Base-by-base conservation (phyloP, 1,140 invertebrate species). In the Zaprionus davidi region DNA sequence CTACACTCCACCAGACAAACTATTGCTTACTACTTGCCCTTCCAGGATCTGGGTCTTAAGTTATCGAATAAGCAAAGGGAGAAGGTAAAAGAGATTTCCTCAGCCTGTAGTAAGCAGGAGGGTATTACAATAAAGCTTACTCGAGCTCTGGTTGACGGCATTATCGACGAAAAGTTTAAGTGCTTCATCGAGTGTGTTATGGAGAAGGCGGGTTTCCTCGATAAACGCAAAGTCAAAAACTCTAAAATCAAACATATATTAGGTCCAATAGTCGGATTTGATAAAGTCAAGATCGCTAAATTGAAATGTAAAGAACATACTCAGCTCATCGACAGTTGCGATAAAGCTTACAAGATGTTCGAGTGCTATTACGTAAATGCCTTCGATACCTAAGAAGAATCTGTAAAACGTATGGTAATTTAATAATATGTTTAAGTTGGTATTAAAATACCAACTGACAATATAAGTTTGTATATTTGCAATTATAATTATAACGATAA, bases 141-240 rank as follows among this genome's bases (percentile, higher is more conserved):
- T 1, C 0, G 44, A 2, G 64, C 66, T n/a, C 51, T 88, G 46
- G 67, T 64, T 6, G 51, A 51, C 7, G 85, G 85, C 22, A 77
- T 74, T 1, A 79, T 88, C n/a, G 70, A 76, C 2, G 58, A 76
- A 9, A 90, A 90, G 74, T 44, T 81, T 1, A 90, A 90, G 49
- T 90, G 86, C 69, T 90, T 90, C 22, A 65, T 79, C 68, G 71
- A 80, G 38, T 90, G 86, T 15, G 82, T 90, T 76, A 66, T 90
- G 59, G 86, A 90, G 66, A 77, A 82, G 58, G 12, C 26, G 7
- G 82, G 77, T 9, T 78, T 90, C 2, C 4, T 90, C 2, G 57
- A 15, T 49, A 62, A 90, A 38, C 85, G 85, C 3, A 58, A 90
- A 68, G 7, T 90, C 15, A 76, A 82, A 51, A 49, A 76, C 34